Evolutionary conservation across 2,113 vertebrate genomes (phyloP).

Genomic region (Thymallus thymallus): DNA sequence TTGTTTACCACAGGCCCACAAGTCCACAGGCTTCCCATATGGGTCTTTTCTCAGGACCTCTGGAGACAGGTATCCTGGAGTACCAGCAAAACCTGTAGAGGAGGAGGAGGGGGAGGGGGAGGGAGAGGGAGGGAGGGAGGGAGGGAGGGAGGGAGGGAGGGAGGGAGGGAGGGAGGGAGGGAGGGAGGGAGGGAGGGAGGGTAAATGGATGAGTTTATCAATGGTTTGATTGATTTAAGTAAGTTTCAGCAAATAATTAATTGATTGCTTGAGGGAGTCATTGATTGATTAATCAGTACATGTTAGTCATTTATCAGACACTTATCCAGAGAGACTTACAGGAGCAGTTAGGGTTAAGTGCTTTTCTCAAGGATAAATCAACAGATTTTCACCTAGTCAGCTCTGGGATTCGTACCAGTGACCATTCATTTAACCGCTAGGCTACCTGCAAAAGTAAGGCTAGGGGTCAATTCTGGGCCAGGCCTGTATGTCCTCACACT

Average conservation of each 20-base stretch:
- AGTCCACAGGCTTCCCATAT: constrained; percentile 97
- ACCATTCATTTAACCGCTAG: too few relatives aligned
- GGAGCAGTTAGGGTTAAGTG: too few relatives aligned
- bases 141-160: not conserved
- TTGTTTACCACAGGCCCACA: constrained; percentile 98
- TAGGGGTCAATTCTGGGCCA: too few relatives aligned
- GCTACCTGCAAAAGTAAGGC: too few relatives aligned
- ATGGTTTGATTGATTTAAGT: constrained; percentile 15
- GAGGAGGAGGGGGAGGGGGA: too few relatives aligned
- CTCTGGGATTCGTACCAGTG: too few relatives aligned
- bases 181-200: not conserved
- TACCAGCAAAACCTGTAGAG: constrained; percentile 90
- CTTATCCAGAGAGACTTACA: too few relatives aligned
- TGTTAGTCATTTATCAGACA: too few relatives aligned
- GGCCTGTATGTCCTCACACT: too few relatives aligned
- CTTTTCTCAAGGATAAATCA: too few relatives aligned
- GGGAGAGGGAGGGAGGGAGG: not conserved
- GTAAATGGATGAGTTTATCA: not conserved
- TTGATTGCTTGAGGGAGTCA: not conserved
- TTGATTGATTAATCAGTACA: constrained; percentile 24
- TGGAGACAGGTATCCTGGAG: constrained; percentile 94
- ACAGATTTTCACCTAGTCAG: too few relatives aligned
- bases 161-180: not conserved
- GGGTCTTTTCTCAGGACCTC: constrained; percentile 97
- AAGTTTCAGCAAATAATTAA: not conserved